Percentiles rank a stretch among this genome's conserved stretches.
These are phyloP conservation scores for Nephrotoma flavescens DNA, from an alignment of 2,888 invertebrate genomes.

Conservation along the genomic window DNA sequence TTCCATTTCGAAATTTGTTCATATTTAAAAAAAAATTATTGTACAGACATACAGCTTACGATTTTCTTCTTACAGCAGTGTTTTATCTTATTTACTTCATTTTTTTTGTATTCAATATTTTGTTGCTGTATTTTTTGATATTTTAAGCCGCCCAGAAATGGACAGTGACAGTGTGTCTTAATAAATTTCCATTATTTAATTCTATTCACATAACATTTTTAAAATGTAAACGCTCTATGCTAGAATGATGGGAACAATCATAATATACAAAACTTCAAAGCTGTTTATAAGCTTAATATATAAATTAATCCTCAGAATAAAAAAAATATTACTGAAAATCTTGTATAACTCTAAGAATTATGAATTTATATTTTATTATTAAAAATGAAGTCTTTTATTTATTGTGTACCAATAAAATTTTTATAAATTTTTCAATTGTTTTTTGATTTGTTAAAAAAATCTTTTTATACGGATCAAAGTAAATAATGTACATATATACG, in stretches of 20 bases:
- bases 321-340: not conserved
- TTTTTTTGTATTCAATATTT: not conserved
- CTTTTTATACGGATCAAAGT: not conserved
- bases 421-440: not conserved
- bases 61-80: not conserved
- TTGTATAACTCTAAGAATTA: not conserved
- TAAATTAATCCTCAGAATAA: not conserved
- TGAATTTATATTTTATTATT: not conserved
- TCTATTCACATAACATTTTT: not conserved
- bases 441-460: not conserved
- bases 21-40: not conserved
- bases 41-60: not conserved
- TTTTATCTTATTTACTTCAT: not conserved
- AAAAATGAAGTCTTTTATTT: not conserved
- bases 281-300: not conserved
- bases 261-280: not conserved
- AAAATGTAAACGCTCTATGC: not conserved
- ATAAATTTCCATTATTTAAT: not conserved
- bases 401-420: not conserved
- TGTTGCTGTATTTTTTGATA: not conserved
- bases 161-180: not conserved
- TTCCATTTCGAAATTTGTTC: not conserved
- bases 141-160: not conserved
- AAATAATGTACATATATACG: not conserved
- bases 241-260: not conserved